A percentile compares a stretch with the other conserved stretches of the same genome.
These are phyloP conservation scores for Arctia plantaginis DNA, from an alignment of 2,888 invertebrate genomes.

Conservation along the genomic window DNA sequence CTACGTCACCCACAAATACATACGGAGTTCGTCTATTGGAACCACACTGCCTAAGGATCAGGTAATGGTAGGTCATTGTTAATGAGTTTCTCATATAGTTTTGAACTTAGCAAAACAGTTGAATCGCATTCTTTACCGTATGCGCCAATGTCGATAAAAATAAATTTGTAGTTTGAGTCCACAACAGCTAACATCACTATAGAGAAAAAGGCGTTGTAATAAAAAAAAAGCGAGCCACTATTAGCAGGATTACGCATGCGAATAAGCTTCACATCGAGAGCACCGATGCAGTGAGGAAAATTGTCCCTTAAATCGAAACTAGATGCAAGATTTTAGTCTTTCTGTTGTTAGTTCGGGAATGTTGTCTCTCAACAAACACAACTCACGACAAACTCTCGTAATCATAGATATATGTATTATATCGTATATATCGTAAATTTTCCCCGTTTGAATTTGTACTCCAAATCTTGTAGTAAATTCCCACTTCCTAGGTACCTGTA, in stretches of 20 bases:
- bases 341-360: constrained; percentile 23
- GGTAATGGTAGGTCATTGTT: constrained; percentile 45
- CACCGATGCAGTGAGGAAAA: constrained; percentile 34
- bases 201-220: constrained; percentile 8
- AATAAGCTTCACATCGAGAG: constrained; percentile 26
- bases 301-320: constrained; percentile 25
- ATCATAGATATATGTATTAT: constrained; percentile 27
- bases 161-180: constrained; percentile 16
- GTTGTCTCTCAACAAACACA: constrained; percentile 11
- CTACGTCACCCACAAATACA: constrained; percentile 55
- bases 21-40: constrained; percentile 34
- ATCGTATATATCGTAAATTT: constrained; percentile 39
- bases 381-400: constrained; percentile 26
- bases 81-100: constrained; percentile 40
- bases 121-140: constrained; percentile 7
- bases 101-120: constrained; percentile 24
- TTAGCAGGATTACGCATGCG: constrained; percentile 23
- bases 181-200: constrained; percentile 15
- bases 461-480: constrained; percentile 27
- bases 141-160: constrained; percentile 20
- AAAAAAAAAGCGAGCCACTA: constrained; percentile 10
- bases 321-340: constrained; percentile 19
- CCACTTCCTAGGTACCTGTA: constrained; percentile 32
- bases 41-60: constrained; percentile 38
- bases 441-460: constrained; percentile 34